Conservation (phyloP, 2,888 invertebrate species). For the Magallana nippona region DNA sequence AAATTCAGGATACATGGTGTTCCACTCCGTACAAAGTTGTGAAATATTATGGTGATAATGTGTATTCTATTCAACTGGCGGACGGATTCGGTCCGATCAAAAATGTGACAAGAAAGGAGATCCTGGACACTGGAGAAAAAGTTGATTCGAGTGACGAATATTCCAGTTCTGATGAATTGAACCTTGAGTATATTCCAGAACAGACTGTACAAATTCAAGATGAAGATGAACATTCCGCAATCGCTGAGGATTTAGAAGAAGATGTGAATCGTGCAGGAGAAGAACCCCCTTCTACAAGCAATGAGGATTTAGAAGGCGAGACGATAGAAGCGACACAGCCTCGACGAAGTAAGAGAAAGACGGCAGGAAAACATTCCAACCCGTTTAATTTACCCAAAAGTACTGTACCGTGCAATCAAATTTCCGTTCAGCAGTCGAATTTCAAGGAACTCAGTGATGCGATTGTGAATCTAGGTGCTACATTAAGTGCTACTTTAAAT, state of each 20-base stretch:
- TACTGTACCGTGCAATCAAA: too few species aligned
- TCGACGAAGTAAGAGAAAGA: not conserved
- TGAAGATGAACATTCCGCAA: not conserved
- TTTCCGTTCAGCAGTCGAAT: too few species aligned
- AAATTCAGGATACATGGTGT: slow-evolving; percentile 48
- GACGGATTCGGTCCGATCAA: slow-evolving; percentile 48
- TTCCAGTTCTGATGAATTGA: not conserved
- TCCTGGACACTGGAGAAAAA: slow-evolving; percentile 39
- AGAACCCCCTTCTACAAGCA: too few species aligned
- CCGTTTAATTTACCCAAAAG: not conserved
- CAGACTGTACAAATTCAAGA: not conserved
- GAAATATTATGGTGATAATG: slow-evolving; percentile 43
- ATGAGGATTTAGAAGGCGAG: not conserved
- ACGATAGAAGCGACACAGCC: not conserved
- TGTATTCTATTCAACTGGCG: slow-evolving; percentile 46
- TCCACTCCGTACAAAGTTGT: slow-evolving; percentile 51
- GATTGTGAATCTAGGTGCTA: too few species aligned
- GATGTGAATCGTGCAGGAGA: too few species aligned
- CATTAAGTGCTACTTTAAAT: too few species aligned
- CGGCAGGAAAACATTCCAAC: not conserved
- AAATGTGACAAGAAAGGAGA: slow-evolving; percentile 42
- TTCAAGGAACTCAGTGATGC: too few species aligned
- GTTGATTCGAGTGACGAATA: not conserved
- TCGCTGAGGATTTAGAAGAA: not conserved
- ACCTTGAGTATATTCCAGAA: slow-evolving; percentile 21